These are phyloP conservation scores for Otus sunia DNA, from an alignment of 2,113 vertebrate genomes.

Conservation along the genomic window DNA sequence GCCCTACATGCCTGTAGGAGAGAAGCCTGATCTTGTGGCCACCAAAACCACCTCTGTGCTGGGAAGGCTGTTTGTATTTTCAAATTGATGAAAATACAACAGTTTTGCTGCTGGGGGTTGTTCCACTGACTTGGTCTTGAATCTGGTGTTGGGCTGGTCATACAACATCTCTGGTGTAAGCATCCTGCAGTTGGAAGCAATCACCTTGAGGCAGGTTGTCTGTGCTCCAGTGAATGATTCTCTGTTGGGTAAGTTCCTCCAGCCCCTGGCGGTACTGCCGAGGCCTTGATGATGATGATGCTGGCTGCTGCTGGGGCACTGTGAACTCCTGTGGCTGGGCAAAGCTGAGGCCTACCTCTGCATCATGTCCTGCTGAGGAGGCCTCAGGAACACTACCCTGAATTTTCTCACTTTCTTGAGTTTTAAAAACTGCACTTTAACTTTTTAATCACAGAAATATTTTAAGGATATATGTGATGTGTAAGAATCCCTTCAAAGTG, in stretches of 20 bases:
- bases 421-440: not conserved
- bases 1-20: not conserved
- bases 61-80: not conserved
- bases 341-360: not conserved
- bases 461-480: not conserved
- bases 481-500: not conserved
- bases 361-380: not conserved
- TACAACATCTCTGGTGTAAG: not conserved
- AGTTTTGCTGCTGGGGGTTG: not conserved
- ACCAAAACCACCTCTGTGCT: not conserved
- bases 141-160: not conserved
- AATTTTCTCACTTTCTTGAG: not conserved
- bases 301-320: not conserved
- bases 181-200: not conserved
- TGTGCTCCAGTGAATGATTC: not conserved
- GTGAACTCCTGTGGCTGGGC: not conserved
- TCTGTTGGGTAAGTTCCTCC: not conserved
- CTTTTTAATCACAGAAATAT: not conserved
- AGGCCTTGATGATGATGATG: not conserved
- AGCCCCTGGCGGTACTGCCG: rapidly evolving
- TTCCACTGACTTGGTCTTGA: not conserved
- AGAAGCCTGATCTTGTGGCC: not conserved
- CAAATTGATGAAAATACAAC: not conserved
- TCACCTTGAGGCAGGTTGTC: not conserved
- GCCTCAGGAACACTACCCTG: not conserved